Evolutionary conservation across 2,888 invertebrate genomes (phyloP).

Genomic region (Sipha maydis): DNA sequence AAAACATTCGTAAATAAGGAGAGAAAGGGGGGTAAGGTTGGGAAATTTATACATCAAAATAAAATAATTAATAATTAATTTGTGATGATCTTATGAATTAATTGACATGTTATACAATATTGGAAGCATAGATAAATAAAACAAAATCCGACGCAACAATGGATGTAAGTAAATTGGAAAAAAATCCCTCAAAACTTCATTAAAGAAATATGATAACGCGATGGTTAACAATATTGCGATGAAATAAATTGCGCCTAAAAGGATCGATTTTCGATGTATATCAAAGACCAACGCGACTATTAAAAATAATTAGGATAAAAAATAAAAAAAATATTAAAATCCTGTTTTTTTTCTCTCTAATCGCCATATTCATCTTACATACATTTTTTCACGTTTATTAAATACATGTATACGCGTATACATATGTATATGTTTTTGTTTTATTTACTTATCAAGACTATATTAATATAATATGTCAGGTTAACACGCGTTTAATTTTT

Average conservation of each 20-base stretch:
- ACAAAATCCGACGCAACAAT: slow-evolving; percentile 10
- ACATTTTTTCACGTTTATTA: not conserved
- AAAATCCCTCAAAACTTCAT: slow-evolving; percentile 35
- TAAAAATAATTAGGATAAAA: slow-evolving; percentile 18
- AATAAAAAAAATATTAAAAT: slow-evolving; percentile 20
- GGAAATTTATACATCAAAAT: slow-evolving; percentile 27
- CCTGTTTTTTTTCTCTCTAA: slow-evolving; percentile 13
- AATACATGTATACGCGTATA: not conserved
- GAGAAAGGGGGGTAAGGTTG: not conserved
- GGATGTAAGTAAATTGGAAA: slow-evolving; percentile 25
- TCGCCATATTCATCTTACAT: not conserved
- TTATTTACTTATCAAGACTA: slow-evolving; percentile 40
- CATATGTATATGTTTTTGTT: not conserved
- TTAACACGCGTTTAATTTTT: slow-evolving; percentile 37
- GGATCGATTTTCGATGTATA: not conserved
- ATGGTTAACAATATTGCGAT: not conserved
- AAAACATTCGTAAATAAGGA: slow-evolving; percentile 3
- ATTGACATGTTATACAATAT: slow-evolving; percentile 51
- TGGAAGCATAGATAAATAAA: slow-evolving; percentile 60
- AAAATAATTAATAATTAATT: slow-evolving; percentile 52
- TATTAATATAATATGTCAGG: slow-evolving; percentile 59
- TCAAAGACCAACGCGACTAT: slow-evolving; percentile 9
- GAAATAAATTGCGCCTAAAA: slow-evolving; percentile 37
- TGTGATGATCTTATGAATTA: slow-evolving; percentile 56
- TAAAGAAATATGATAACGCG: slow-evolving; percentile 16